Percentiles rank a stretch among this genome's conserved stretches.
phyloP scores from a whole-genome alignment of 2,113 vertebrate genomes.

The Hypomesus transpacificus region DNA sequence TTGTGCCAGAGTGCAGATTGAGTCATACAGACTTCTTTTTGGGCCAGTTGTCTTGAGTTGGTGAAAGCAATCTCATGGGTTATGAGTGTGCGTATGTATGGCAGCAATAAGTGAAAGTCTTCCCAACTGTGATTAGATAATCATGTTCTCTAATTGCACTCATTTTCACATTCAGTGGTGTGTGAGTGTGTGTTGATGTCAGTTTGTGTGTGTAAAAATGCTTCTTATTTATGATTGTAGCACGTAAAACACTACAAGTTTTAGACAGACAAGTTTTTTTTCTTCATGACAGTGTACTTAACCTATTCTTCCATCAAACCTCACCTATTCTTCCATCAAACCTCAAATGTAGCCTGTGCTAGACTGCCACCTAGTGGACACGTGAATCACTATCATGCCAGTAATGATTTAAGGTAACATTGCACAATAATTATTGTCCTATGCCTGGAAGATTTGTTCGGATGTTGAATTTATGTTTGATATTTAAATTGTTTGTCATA shows the following conservation, averaged over 20 bases:
- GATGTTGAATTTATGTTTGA: too few species aligned
- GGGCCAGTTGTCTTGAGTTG: too few species aligned
- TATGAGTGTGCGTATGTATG: too few species aligned
- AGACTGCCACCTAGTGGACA: slow-evolving; percentile 52
- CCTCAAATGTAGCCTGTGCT: slow-evolving; percentile 31
- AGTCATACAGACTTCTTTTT: too few species aligned
- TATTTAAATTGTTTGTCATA: too few species aligned
- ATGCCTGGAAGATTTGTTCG: too few species aligned
- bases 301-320: neutral
- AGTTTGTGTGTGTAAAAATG: slow-evolving; percentile 3
- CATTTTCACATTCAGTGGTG: neutral
- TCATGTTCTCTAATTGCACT: neutral
- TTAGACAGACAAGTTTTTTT: neutral
- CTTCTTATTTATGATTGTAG: slow-evolving; percentile 50
- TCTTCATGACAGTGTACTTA: neutral
- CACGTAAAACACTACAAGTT: slow-evolving; percentile 47
- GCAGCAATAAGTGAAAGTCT: neutral
- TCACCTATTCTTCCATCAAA: neutral
- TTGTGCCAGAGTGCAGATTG: too few species aligned
- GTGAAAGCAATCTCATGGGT: too few species aligned
- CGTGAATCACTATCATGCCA: slow-evolving; percentile 9
- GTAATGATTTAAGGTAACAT: slow-evolving; percentile 43
- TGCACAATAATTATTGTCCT: slow-evolving; percentile 54
- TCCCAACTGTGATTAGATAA: neutral
- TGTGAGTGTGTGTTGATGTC: neutral